phyloP scores from a whole-genome alignment of 2,888 invertebrate species.

The Melanophora roralis region DNA sequence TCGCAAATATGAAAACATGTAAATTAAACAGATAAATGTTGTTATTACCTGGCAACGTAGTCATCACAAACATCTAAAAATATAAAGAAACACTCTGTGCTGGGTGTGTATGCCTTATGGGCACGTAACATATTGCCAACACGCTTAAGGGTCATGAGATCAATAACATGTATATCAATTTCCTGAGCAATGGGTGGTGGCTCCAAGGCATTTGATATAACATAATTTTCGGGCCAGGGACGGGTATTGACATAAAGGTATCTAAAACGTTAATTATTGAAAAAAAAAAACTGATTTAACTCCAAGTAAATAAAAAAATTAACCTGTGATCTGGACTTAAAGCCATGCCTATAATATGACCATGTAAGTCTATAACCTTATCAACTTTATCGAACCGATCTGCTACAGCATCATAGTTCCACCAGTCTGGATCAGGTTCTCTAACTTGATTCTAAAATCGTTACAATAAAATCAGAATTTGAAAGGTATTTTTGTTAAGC shows the following conservation, averaged over 20 bases:
- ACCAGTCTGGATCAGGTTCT: slow-evolving; percentile 81
- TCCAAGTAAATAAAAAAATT: neutral
- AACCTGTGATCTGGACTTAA: slow-evolving; percentile 88
- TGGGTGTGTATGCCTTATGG: slow-evolving; percentile 89
- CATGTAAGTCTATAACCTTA: slow-evolving; percentile 88
- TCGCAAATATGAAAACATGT: neutral
- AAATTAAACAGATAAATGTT: slow-evolving; percentile 8
- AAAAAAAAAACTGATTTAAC: neutral
- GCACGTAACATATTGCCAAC: slow-evolving; percentile 87
- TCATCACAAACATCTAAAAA: slow-evolving; percentile 89
- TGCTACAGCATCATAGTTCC: slow-evolving; percentile 82
- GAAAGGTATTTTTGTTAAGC: no score
- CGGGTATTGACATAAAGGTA: slow-evolving; percentile 90
- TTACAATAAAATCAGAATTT: neutral
- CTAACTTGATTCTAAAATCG: slow-evolving; percentile 74
- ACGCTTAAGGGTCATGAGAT: slow-evolving; percentile 84
- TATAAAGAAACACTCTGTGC: slow-evolving; percentile 91
- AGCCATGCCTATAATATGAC: slow-evolving; percentile 92
- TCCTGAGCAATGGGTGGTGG: slow-evolving; percentile 92
- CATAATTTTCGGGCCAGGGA: slow-evolving; percentile 88
- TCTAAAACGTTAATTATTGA: slow-evolving; percentile 72
- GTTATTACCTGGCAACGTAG: slow-evolving; percentile 86
- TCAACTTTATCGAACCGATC: slow-evolving; percentile 86
- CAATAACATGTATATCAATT: slow-evolving; percentile 92
- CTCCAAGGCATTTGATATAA: slow-evolving; percentile 85